These are phyloP conservation scores for Morone chrysops DNA, from an alignment of 2,113 vertebrate species.

Conservation along the genomic window DNA sequence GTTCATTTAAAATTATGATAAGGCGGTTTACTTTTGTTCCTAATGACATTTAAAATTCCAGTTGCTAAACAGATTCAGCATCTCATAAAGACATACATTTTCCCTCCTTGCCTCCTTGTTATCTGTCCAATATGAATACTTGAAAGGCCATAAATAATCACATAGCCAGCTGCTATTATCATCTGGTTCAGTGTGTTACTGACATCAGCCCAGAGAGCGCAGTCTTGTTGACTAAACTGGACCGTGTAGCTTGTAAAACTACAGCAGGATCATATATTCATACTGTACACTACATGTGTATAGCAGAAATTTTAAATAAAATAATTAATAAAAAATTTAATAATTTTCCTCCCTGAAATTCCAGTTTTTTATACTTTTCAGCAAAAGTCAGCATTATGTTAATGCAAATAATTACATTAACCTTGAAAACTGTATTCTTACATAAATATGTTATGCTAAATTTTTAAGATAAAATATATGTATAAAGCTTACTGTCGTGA, in stretches of 20 bases:
- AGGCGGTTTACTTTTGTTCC: too few species aligned
- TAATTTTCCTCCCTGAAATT: too few species aligned
- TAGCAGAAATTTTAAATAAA: too few species aligned
- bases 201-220: conserved; percentile 22
- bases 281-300: background rate
- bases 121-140: conserved; percentile 1
- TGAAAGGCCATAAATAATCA: conserved; percentile 26
- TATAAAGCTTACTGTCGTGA: background rate
- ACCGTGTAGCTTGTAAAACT: background rate
- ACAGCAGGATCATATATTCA: conserved; percentile 1
- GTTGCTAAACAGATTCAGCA: background rate
- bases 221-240: conserved; percentile 5
- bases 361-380: background rate
- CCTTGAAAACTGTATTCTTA: background rate
- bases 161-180: conserved; percentile 44
- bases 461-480: background rate
- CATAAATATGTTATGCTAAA: too few species aligned
- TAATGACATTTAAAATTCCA: background rate
- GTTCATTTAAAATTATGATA: background rate
- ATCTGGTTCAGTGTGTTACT: conserved; percentile 18
- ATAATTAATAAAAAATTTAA: too few species aligned
- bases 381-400: background rate
- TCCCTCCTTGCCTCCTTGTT: conserved; percentile 7
- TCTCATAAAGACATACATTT: background rate
- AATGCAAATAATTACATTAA: background rate